Evolutionary conservation across 2,888 invertebrate species (phyloP).

Genomic region (Rhamphomyia laevipes): DNA sequence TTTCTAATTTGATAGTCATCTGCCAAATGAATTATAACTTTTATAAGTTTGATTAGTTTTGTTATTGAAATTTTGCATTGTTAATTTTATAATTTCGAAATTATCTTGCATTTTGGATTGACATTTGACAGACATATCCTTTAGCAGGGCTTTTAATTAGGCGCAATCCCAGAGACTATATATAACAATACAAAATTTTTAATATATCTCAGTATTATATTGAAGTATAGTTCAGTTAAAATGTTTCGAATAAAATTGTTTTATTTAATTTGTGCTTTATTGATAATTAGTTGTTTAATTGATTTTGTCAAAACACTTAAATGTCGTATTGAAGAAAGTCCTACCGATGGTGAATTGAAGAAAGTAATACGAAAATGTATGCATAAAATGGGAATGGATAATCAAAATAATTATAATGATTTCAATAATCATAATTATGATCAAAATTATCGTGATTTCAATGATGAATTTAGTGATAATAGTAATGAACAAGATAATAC

Average conservation of each 20-base stretch:
- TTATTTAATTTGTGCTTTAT: neutral
- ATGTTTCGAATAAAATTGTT: neutral
- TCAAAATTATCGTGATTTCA: conserved; percentile 2
- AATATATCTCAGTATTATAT: too few species aligned
- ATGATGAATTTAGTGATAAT: neutral
- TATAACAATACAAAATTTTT: too few species aligned
- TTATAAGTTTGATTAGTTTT: too few species aligned
- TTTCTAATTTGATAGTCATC: conserved; percentile 35
- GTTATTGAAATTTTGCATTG: too few species aligned
- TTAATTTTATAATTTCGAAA: too few species aligned
- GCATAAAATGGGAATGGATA: conserved; percentile 30
- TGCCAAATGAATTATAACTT: conserved; percentile 11
- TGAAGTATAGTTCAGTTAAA: too few species aligned
- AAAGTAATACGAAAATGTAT: conserved; percentile 46
- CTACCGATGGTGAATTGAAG: conserved; percentile 46
- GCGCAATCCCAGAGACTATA: too few species aligned
- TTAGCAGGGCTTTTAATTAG: too few species aligned
- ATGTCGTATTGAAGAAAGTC: conserved; percentile 47
- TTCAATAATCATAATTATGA: conserved; percentile 12
- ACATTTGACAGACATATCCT: too few species aligned
- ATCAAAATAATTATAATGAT: conserved; percentile 6
- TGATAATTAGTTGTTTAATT: neutral
- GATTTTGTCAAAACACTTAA: conserved; percentile 33
- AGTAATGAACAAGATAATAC: conserved; percentile 4
- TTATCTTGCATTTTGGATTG: too few species aligned